A percentile compares a stretch with the other conserved stretches of the same genome.
Evolutionary conservation across 2,888 invertebrate genomes (phyloP).

Genomic region (Stenotaenia linearis): DNA sequence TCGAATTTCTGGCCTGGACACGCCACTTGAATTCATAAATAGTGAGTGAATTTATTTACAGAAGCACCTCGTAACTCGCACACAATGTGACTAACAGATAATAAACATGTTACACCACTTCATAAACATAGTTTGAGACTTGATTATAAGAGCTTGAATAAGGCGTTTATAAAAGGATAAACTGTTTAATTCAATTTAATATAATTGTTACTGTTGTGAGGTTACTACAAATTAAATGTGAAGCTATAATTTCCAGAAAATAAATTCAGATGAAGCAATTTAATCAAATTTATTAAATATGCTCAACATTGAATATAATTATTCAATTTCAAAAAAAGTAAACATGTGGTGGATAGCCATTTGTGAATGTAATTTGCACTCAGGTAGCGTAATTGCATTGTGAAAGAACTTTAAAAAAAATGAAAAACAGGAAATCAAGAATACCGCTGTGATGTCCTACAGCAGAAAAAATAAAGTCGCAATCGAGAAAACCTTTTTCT

Average conservation of each 20-base stretch:
- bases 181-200: not conserved
- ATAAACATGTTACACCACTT: slow-evolving; percentile 12
- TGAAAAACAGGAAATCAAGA: not conserved
- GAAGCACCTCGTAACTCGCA: slow-evolving; percentile 23
- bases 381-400: not conserved
- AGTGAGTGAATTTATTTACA: slow-evolving; percentile 16
- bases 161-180: not conserved
- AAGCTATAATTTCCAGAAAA: not conserved
- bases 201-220: not conserved
- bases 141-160: not conserved
- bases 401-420: not conserved
- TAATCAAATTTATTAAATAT: not conserved
- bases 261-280: not conserved
- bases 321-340: not conserved
- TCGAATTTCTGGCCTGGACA: slow-evolving; percentile 19
- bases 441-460: slow-evolving; percentile 7
- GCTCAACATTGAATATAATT: not conserved
- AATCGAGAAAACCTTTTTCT: not conserved
- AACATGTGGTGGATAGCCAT: not conserved
- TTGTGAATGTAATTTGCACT: not conserved
- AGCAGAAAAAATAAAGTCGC: not conserved
- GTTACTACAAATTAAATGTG: not conserved
- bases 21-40: slow-evolving; percentile 26
- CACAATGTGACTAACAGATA: slow-evolving; percentile 19
- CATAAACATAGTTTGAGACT: slow-evolving; percentile 14